Evolutionary conservation across 2,888 invertebrate genomes (phyloP).

Genomic region (Meloe dianella): DNA sequence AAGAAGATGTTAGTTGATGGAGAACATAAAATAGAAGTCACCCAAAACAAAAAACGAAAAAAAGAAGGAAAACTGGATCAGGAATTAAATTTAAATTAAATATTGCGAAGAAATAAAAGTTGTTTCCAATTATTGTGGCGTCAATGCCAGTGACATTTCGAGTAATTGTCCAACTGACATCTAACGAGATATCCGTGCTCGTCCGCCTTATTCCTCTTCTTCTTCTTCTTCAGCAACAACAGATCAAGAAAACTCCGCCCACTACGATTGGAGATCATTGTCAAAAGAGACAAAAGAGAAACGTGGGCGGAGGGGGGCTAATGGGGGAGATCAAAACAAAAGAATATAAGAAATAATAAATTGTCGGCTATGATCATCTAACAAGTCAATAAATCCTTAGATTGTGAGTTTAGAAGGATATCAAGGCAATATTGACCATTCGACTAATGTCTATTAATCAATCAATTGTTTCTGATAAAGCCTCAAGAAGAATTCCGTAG

Average conservation of each 20-base stretch:
- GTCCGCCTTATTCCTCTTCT: not conserved
- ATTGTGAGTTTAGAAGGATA: not conserved
- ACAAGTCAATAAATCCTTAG: slow-evolving; percentile 7
- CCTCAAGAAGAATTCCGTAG: slow-evolving; percentile 9
- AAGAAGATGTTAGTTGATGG: slow-evolving; percentile 1
- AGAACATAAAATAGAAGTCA: not conserved
- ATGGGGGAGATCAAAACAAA: not conserved
- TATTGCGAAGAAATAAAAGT: slow-evolving; percentile 40
- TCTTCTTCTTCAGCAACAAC: not conserved
- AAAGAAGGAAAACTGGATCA: slow-evolving; percentile 36
- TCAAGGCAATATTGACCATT: not conserved
- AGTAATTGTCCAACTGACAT: slow-evolving; percentile 51
- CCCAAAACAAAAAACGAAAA: not conserved
- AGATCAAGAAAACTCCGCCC: slow-evolving; percentile 10
- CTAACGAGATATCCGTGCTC: slow-evolving; percentile 26
- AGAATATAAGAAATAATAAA: slow-evolving; percentile 8
- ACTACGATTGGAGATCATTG: slow-evolving; percentile 6
- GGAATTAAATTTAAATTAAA: slow-evolving; percentile 57
- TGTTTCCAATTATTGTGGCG: slow-evolving; percentile 57
- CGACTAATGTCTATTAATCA: slow-evolving; percentile 36
- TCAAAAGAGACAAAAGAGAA: not conserved
- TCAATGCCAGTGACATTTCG: slow-evolving; percentile 57
- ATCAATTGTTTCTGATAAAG: slow-evolving; percentile 38
- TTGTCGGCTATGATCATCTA: slow-evolving; percentile 4
- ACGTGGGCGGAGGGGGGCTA: not conserved